Percentiles rank a stretch among this genome's conserved stretches.
These are phyloP conservation scores for Apogon hyalosoma DNA, from an alignment of 2,797 vertebrate species.

Conservation along the genomic window DNA sequence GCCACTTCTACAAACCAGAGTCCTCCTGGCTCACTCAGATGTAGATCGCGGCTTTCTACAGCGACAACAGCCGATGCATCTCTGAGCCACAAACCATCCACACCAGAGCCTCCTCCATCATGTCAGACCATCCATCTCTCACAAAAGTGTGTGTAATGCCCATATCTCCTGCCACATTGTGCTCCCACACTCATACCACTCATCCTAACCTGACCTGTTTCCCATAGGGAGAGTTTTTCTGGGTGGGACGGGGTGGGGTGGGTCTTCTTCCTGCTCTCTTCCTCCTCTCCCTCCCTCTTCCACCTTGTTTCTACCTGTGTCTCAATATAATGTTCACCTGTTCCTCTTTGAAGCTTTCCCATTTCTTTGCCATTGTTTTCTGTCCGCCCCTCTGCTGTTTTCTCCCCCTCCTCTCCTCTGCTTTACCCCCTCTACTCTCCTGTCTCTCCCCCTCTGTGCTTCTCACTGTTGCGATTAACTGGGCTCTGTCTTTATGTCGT, in stretches of 20 bases:
- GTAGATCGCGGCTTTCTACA: slow-evolving; percentile 37
- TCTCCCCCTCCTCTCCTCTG: slow-evolving; percentile 2
- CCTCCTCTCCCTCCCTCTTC: slow-evolving; percentile 35
- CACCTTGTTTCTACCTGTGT: slow-evolving; percentile 63
- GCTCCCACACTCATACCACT: slow-evolving; percentile 44
- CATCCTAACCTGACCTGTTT: slow-evolving; percentile 74
- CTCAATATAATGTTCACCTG: slow-evolving; percentile 63
- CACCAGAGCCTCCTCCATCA: slow-evolving; percentile 52
- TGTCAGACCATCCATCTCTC: slow-evolving; percentile 30
- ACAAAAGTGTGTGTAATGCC: slow-evolving; percentile 45
- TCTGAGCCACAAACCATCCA: slow-evolving; percentile 45
- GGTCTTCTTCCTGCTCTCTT: slow-evolving; percentile 56
- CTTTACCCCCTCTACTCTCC: slow-evolving; percentile 30
- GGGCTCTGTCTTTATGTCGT: slow-evolving; percentile 88
- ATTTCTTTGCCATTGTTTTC: slow-evolving; percentile 60
- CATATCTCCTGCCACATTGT: slow-evolving; percentile 44
- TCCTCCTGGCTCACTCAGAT: slow-evolving; percentile 21
- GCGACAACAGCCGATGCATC: slow-evolving; percentile 45
- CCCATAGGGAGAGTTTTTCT: slow-evolving; percentile 43
- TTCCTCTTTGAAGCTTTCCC: slow-evolving; percentile 60
- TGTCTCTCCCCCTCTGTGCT: slow-evolving; percentile 58
- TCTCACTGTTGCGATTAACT: slow-evolving; percentile 81
- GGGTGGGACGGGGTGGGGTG: slow-evolving; percentile 36
- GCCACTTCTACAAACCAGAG: slow-evolving; percentile 26
- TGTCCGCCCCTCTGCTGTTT: slow-evolving; percentile 42